phyloP scores from a whole-genome alignment of 2,113 vertebrate species.

The Ageneiosus marmoratus region DNA sequence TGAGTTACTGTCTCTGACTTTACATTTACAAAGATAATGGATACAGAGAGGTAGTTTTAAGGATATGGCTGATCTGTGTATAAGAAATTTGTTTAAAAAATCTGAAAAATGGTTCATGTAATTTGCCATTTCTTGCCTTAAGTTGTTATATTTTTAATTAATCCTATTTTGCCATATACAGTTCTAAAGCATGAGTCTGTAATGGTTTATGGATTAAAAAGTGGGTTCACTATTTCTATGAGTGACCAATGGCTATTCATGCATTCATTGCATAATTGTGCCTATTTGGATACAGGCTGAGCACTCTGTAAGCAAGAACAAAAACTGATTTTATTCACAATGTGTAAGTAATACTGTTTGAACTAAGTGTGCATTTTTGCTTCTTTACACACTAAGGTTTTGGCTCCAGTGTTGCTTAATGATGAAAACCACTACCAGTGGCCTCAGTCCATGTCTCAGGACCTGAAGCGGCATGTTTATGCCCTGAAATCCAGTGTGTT shows the following conservation, averaged over 20 bases:
- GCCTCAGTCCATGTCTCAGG: slow-evolving; percentile 82
- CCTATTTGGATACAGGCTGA: background rate
- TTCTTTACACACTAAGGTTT: slow-evolving; percentile 71
- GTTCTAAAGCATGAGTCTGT: background rate
- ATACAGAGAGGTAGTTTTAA: too few relatives aligned
- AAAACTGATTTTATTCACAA: background rate
- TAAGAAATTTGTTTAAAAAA: background rate
- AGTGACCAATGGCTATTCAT: background rate
- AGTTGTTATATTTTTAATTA: background rate
- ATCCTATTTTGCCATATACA: background rate
- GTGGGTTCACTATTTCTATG: background rate
- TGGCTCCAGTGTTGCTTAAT: slow-evolving; percentile 82
- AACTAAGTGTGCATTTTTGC: background rate
- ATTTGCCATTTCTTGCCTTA: background rate
- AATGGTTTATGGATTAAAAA: background rate
- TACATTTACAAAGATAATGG: too few relatives aligned
- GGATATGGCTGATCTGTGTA: too few relatives aligned
- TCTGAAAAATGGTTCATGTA: background rate
- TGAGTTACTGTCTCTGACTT: too few relatives aligned
- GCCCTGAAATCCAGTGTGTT: slow-evolving; percentile 74
- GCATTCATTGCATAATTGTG: background rate
- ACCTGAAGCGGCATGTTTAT: slow-evolving; percentile 76
- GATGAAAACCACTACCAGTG: slow-evolving; percentile 78
- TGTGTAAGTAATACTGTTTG: background rate
- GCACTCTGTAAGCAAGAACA: too few relatives aligned